Evolutionary conservation across 2,888 invertebrate species (phyloP).

Genomic region (Sylvicola fuscatus): DNA sequence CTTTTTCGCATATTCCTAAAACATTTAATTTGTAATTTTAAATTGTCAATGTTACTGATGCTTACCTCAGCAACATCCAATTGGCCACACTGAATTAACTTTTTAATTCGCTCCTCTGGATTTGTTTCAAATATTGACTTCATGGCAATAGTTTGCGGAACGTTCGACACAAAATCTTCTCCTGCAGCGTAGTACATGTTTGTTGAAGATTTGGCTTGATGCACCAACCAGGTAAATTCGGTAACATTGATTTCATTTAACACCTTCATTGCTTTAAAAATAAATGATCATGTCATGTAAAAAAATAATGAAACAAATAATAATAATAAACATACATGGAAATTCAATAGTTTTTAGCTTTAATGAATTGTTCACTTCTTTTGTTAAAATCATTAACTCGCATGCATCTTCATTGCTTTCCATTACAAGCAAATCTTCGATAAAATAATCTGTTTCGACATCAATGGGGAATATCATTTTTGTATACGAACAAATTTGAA

Average conservation of each 20-base stretch:
- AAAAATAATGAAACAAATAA: neutral
- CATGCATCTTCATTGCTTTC: constrained; percentile 18
- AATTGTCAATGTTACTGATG: neutral
- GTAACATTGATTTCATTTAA: constrained; percentile 18
- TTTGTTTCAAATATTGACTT: constrained; percentile 21
- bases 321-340: constrained; percentile 15
- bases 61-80: constrained; percentile 23
- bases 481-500: constrained; percentile 20
- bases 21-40: constrained; percentile 1
- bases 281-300: constrained; percentile 1
- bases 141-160: constrained; percentile 20
- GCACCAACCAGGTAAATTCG: constrained; percentile 19
- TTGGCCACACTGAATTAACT: constrained; percentile 21
- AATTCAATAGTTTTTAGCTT: constrained; percentile 22
- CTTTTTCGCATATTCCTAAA: constrained; percentile 19
- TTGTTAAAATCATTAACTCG: constrained; percentile 19
- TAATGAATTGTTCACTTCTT: constrained; percentile 10
- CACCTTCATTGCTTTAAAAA: constrained; percentile 16
- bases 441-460: constrained; percentile 7
- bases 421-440: constrained; percentile 20
- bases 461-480: constrained; percentile 9
- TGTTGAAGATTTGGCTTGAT: constrained; percentile 20
- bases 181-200: constrained; percentile 22
- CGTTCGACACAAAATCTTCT: constrained; percentile 8
- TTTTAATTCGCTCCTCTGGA: constrained; percentile 21